Evolutionary conservation across 2,888 invertebrate genomes (phyloP), one percentile per base, ranked within the genome.

Genomic region (Eilema caniola): DNA sequence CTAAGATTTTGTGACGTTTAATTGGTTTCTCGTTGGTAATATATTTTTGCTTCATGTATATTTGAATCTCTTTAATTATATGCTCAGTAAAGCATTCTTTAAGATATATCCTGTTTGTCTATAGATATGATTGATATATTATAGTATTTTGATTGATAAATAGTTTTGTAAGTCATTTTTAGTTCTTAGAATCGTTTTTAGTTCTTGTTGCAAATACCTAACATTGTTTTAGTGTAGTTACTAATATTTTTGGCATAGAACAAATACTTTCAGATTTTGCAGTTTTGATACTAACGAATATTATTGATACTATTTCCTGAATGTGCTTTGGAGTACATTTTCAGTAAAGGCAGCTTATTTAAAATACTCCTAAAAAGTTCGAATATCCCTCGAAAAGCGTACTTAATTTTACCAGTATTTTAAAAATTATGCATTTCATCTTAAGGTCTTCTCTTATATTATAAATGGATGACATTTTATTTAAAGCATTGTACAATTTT

Each of bases 341-440:
- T 59, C 12, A 64, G 33, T 62, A 60, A 25, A 71, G 81, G 83
- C 83, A 81, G 81, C 83, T 81, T 64, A 37, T 28, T 4, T 62
- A 41, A 64, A n/a, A 53, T 64, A n/a, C 53, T n/a, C 3, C 53
- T 11, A 68, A 69, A 70, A 71, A 62, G 59, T 71, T 74, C 14
- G 62, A 68, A 69, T 66, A 76, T 63, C 70, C 69, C 65, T 66
- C 64, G n/a, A 41, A 63, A 41, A 61, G 31, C 76, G 87, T 88
- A 88, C 87, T 89, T 89, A 89, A 88, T 81, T 77, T 79, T 73
- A 83, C 84, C 88, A 89, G 88, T 88, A 89, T 87, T 89, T 80
- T 57, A 66, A 72, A 60, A 76, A 65, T 67, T 68, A 72, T 66
- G 70, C 67, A 41, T 31, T 68, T 59, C 33, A 20, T 67, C 66